Percentiles rank a stretch among this genome's conserved stretches.
These are phyloP conservation scores for Mya arenaria DNA, from an alignment of 1,140 invertebrate species.

Conservation along the genomic window DNA sequence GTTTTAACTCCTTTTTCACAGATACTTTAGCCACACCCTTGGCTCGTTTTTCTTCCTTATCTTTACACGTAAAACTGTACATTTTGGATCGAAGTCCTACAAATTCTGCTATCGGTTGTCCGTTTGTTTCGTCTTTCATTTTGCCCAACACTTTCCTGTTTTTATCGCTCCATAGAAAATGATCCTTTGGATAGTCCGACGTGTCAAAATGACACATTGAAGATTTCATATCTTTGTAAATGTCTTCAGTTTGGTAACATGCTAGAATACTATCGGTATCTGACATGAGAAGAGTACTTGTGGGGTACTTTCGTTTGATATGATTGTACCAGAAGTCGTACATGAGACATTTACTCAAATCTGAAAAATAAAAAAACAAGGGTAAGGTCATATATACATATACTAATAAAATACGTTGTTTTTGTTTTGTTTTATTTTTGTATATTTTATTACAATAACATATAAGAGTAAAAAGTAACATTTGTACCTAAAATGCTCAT, in stretches of 20 bases:
- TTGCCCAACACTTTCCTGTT: constrained; percentile 82
- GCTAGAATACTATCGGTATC: constrained; percentile 81
- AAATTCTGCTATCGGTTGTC: constrained; percentile 49
- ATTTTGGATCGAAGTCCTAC: constrained; percentile 22
- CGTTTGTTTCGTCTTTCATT: constrained; percentile 82
- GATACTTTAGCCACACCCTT: constrained; percentile 22
- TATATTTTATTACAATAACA: constrained; percentile 1
- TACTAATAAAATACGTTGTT: constrained; percentile 72
- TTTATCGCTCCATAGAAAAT: not conserved
- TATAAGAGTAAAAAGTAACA: not conserved
- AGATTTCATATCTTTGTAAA: not conserved
- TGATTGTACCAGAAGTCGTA: constrained; percentile 73
- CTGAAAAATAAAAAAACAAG: constrained; percentile 3
- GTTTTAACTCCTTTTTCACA: constrained; percentile 27
- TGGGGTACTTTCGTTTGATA: constrained; percentile 65
- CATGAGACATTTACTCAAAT: constrained; percentile 54
- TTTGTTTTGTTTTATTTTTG: constrained; percentile 55
- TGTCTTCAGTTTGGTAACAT: constrained; percentile 76
- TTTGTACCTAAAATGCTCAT: constrained; percentile 63
- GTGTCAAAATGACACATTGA: not conserved
- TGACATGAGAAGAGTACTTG: constrained; percentile 69
- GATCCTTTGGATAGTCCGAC: not conserved
- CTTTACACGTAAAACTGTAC: not conserved
- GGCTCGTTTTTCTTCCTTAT: constrained; percentile 15
- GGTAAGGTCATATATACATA: constrained; percentile 65